phyloP scores from a whole-genome alignment of 2,888 invertebrate genomes.

The Sipunculus nudus region DNA sequence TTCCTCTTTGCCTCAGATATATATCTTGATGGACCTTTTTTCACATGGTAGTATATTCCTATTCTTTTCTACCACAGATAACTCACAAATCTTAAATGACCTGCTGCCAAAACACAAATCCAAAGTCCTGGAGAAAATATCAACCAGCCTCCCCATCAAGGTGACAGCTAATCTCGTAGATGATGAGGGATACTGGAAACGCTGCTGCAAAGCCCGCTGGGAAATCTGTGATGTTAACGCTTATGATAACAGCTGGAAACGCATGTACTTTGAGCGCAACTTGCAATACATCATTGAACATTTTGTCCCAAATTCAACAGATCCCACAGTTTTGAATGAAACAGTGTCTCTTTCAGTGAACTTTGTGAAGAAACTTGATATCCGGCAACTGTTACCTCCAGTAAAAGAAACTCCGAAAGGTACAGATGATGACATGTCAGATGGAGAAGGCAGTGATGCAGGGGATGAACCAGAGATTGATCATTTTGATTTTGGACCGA shows the following conservation, averaged over 20 bases:
- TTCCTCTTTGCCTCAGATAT: no score
- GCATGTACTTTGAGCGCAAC: slow-evolving; percentile 66
- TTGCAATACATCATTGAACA: slow-evolving; percentile 64
- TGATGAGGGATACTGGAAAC: slow-evolving; percentile 66
- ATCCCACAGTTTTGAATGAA: slow-evolving; percentile 55
- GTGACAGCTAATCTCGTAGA: slow-evolving; percentile 66
- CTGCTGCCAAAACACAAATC: slow-evolving; percentile 59
- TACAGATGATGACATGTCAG: slow-evolving; percentile 59
- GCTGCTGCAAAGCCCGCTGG: slow-evolving; percentile 64
- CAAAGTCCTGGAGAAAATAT: slow-evolving; percentile 62
- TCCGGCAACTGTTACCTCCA: slow-evolving; percentile 65
- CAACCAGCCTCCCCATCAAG: slow-evolving; percentile 60
- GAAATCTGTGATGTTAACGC: slow-evolving; percentile 62
- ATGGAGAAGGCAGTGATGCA: slow-evolving; percentile 61
- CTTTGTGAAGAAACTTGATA: slow-evolving; percentile 59
- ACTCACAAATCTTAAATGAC: slow-evolving; percentile 58
- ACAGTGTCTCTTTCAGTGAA: slow-evolving; percentile 58
- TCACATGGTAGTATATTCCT: no score
- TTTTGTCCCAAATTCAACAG: slow-evolving; percentile 64
- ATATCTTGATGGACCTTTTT: no score
- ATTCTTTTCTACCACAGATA: no score
- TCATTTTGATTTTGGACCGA: slow-evolving; percentile 65
- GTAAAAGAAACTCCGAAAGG: slow-evolving; percentile 60
- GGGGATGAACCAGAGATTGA: slow-evolving; percentile 64
- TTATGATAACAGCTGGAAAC: slow-evolving; percentile 64